Percentiles rank a stretch among this genome's conserved stretches.
These are phyloP conservation scores for Chiloscyllium punctatum DNA, from an alignment of 2,797 vertebrate genomes.

Conservation along the genomic window DNA sequence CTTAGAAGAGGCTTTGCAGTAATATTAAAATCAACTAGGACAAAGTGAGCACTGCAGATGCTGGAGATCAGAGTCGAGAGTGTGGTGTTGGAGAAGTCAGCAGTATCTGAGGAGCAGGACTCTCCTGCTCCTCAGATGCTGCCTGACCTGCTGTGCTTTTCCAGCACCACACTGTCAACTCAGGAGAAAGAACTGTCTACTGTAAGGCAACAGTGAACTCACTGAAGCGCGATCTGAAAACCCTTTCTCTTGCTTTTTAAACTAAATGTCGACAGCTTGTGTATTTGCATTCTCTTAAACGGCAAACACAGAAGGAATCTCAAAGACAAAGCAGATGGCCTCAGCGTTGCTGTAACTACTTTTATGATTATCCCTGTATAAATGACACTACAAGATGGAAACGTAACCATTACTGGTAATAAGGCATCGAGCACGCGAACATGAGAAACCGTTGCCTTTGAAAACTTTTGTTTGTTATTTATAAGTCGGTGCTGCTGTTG, in stretches of 20 bases:
- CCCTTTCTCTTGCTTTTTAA: not conserved
- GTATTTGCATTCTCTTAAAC: constrained; percentile 31
- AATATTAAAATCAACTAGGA: too few species aligned
- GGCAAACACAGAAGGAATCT: not conserved
- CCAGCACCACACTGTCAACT: too few species aligned
- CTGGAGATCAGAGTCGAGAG: too few species aligned
- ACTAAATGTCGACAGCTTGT: not conserved
- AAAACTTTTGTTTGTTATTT: not conserved
- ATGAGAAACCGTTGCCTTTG: constrained; percentile 17
- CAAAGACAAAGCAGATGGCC: constrained; percentile 32
- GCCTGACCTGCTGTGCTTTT: too few species aligned
- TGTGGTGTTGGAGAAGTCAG: too few species aligned
- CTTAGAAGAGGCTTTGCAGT: too few species aligned
- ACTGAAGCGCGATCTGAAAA: not conserved
- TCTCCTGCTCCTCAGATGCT: too few species aligned
- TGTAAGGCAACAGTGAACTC: not conserved
- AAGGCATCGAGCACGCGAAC: not conserved
- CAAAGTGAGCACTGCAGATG: too few species aligned
- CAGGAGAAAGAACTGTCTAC: not conserved
- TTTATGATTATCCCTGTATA: not conserved
- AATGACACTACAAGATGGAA: constrained; percentile 20
- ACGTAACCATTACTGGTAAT: not conserved
- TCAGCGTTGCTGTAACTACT: constrained; percentile 25
- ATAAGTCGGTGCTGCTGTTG: not conserved
- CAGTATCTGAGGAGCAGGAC: too few species aligned